Percentiles rank a stretch among this genome's conserved stretches.
phyloP scores from a whole-genome alignment of 2,888 invertebrate species.

The Latrodectus elegans region DNA sequence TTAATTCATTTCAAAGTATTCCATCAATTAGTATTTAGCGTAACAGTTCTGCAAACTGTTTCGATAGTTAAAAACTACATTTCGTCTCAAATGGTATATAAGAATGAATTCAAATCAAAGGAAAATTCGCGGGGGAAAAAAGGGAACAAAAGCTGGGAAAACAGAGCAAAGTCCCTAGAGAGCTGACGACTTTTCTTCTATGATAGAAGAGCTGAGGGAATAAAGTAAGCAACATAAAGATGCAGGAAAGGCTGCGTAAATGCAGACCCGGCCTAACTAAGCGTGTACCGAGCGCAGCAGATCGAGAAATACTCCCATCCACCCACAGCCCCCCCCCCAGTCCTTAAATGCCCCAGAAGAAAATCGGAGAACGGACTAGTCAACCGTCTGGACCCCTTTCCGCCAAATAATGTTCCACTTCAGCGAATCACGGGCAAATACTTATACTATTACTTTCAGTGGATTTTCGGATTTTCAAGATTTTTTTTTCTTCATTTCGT shows the following conservation, averaged over 20 bases:
- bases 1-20: no score
- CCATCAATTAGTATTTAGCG: no score
- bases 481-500: conserved; percentile 15
- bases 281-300: conserved; percentile 50
- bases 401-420: conserved; percentile 57
- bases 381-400: conserved; percentile 25
- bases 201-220: conserved; percentile 12
- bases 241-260: conserved; percentile 45
- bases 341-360: conserved; percentile 30
- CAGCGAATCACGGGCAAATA: conserved; percentile 50
- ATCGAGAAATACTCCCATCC: conserved; percentile 28
- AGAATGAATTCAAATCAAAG: no score
- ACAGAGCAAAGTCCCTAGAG: conserved; percentile 8
- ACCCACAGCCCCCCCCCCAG: conserved; percentile 11
- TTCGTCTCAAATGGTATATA: no score
- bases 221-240: conserved; percentile 41
- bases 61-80: no score
- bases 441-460: conserved; percentile 59
- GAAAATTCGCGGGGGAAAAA: no score
- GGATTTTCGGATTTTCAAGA: conserved; percentile 58
- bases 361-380: conserved; percentile 20
- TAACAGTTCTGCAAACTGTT: no score
- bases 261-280: conserved; percentile 42
- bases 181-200: conserved; percentile 1
- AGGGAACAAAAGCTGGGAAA: neutral